These are phyloP conservation scores for Beris morrisii DNA, from an alignment of 2,888 invertebrate species.

Conservation along the genomic window DNA sequence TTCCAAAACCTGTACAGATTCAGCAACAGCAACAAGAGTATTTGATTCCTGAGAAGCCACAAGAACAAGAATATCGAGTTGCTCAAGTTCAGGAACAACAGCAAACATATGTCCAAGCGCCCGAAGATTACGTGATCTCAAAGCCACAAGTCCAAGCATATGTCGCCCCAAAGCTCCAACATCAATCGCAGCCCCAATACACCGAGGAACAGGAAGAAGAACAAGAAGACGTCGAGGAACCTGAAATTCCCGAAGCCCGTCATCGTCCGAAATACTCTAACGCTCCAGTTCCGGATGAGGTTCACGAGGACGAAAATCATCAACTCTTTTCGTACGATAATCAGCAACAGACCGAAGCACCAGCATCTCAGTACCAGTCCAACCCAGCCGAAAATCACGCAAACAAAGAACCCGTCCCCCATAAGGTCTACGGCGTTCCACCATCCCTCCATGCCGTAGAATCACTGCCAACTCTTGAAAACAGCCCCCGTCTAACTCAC, in stretches of 20 bases:
- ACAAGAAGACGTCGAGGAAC: conserved; percentile 46
- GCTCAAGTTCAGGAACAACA: too few relatives aligned
- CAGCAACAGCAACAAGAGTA: too few relatives aligned
- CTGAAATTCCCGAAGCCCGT: conserved; percentile 15
- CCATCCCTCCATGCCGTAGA: conserved; percentile 6
- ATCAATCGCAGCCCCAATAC: neutral
- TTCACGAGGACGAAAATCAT: conserved; percentile 22
- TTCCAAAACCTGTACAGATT: neutral
- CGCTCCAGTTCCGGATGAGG: neutral
- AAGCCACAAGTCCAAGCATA: neutral
- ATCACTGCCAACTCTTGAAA: conserved; percentile 45
- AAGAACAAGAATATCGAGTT: too few relatives aligned
- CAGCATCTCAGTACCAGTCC: neutral
- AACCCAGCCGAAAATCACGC: too few relatives aligned
- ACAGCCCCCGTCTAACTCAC: conserved; percentile 53
- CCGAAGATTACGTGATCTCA: too few relatives aligned
- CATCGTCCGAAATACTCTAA: conserved; percentile 4
- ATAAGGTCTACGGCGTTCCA: conserved; percentile 10
- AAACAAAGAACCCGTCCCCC: neutral
- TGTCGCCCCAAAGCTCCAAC: neutral
- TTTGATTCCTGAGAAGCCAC: too few relatives aligned
- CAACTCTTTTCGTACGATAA: conserved; percentile 23
- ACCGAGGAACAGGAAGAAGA: neutral
- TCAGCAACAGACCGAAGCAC: conserved; percentile 11
- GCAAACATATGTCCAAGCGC: too few relatives aligned